Base-by-base conservation (phyloP, 2,888 invertebrate genomes). In the Metalampra italica region DNA sequence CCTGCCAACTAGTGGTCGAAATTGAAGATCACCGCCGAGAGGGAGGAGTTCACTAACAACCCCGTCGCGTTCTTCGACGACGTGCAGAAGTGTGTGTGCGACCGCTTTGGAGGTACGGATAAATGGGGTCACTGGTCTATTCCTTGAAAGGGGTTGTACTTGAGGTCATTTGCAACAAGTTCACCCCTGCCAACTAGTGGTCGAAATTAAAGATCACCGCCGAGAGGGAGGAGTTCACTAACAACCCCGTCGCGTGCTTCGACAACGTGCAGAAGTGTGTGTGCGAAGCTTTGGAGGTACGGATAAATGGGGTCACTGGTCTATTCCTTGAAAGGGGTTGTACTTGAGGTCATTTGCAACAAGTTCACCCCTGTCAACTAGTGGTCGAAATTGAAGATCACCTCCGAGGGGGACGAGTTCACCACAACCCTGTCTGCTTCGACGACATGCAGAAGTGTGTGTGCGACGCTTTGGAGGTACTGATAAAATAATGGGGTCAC, bases 11-110 rank as follows among this genome's bases (percentile, higher is more conserved):
- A n/a, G n/a, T n/a, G n/a, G n/a, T n/a, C n/a, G n/a, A n/a, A n/a
- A n/a, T n/a, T n/a, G n/a, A 86, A 83, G 52, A 84, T 89, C 47
- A 88, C 85, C 1, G 84, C 78, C 0, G 87, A 88, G 47, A 87
- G 85, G 1, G 87, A 84, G 30, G 85, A 85, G 49, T 89, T 89
- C 44, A 73, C 80, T 0, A 78, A 66, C 37, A 87, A 81, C 39
- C 85, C 89, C 0, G 93, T 95, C 50, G 87, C 91, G 2, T 96
- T 97, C 91, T 98, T 98, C 77, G 97, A 97, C 71, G 94, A 95
- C 53, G 91, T 96, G 13, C 95, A 96, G 78, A 89, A 91, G 53
- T 92, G 91, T 47, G 91, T 95, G 29, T 92, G 93, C 54, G 93
- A 82, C 30, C 52, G 88, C 88, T 36, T 64, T 89, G 11, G 88